A percentile compares a stretch with the other conserved stretches of the same genome.
Evolutionary conservation across 2,113 vertebrate species (phyloP).

Genomic region (Verasper variegatus): DNA sequence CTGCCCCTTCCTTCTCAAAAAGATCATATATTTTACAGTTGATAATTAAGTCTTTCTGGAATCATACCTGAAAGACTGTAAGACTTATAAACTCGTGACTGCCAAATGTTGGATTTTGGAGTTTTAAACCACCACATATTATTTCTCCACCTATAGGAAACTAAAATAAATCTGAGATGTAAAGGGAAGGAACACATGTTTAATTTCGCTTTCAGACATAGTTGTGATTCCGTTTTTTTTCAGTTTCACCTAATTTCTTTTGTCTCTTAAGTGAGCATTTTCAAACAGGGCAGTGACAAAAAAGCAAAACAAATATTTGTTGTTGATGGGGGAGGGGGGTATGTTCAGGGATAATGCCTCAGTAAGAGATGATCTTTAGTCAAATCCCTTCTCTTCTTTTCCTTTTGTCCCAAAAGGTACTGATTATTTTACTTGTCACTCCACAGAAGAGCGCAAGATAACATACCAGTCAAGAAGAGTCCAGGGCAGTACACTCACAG

Average conservation of each 20-base stretch:
- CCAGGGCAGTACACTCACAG: slow-evolving; percentile 8
- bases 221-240: not conserved
- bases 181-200: not conserved
- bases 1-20: not conserved
- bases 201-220: not conserved
- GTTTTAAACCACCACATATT: slow-evolving; percentile 3
- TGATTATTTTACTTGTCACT: slow-evolving; percentile 14
- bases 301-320: slow-evolving; percentile 14
- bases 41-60: not conserved
- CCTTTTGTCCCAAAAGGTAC: slow-evolving; percentile 34
- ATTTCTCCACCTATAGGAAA: not conserved
- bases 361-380: slow-evolving; percentile 12
- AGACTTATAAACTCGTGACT: not conserved
- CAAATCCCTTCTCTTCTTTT: slow-evolving; percentile 43
- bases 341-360: slow-evolving; percentile 17
- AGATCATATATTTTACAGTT: not conserved
- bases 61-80: not conserved
- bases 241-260: not conserved
- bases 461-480: slow-evolving; percentile 15
- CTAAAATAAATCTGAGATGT: not conserved
- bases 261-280: slow-evolving; percentile 4
- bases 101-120: not conserved
- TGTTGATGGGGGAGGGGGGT: not conserved
- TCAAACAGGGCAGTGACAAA: not conserved
- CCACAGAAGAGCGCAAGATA: slow-evolving; percentile 24